A percentile compares a stretch with the other conserved stretches of the same genome.
Evolutionary conservation across 2,113 vertebrate species (phyloP).

Genomic region (Pleuronectes platessa): DNA sequence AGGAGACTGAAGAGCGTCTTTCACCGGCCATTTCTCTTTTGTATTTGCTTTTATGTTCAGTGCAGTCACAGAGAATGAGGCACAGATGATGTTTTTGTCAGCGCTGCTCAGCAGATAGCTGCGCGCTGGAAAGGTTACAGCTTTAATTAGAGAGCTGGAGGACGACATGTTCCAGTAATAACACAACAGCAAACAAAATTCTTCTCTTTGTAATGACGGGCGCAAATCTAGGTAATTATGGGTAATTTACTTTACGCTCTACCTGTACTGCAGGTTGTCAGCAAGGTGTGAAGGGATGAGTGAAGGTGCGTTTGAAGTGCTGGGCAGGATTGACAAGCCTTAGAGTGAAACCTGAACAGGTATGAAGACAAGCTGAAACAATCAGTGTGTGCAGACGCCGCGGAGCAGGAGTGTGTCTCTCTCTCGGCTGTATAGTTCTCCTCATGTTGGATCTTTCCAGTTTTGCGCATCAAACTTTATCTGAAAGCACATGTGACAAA

Average conservation of each 20-base stretch:
- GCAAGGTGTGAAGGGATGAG: conserved; percentile 61
- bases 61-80: conserved; percentile 18
- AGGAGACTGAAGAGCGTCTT: conserved; percentile 62
- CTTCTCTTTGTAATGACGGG: conserved; percentile 51
- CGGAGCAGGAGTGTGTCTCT: conserved; percentile 17
- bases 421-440: conserved; percentile 48
- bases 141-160: conserved; percentile 60
- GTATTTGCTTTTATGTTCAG: conserved; percentile 56
- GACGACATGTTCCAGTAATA: conserved; percentile 50
- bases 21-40: conserved; percentile 43
- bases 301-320: conserved; percentile 68
- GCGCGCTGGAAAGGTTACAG: conserved; percentile 46
- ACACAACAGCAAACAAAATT: conserved; percentile 58
- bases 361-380: conserved; percentile 74
- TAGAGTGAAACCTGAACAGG: conserved; percentile 68
- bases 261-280: conserved; percentile 53
- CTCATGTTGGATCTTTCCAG: conserved; percentile 18
- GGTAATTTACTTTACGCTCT: conserved; percentile 60
- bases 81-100: conserved; percentile 41
- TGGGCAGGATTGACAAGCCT: conserved; percentile 62
- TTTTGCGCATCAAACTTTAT: conserved; percentile 24
- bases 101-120: conserved; percentile 41
- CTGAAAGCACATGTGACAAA: conserved; percentile 29
- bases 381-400: conserved; percentile 26
- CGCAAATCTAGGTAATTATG: conserved; percentile 67